phyloP scores from a whole-genome alignment of 1,140 invertebrate species.

The Drosophila virilis region DNA sequence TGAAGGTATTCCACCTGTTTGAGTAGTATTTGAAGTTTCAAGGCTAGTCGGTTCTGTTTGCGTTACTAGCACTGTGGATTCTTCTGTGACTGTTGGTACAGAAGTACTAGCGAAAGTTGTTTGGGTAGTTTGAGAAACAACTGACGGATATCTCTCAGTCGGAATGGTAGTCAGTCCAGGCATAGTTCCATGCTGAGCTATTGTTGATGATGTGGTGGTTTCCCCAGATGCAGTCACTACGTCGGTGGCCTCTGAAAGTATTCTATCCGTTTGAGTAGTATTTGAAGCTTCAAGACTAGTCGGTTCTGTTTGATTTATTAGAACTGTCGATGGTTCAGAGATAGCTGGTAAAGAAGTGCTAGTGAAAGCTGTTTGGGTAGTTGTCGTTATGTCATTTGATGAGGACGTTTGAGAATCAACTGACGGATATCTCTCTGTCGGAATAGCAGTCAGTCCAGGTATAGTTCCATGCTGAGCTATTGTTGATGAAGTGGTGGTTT shows the following conservation, averaged over 20 bases:
- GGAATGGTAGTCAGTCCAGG: no score
- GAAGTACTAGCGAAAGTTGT: neutral
- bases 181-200: no score
- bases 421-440: no score
- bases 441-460: no score
- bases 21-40: neutral
- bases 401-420: no score
- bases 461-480: no score
- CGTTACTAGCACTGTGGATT: neutral
- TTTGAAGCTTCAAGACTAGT: neutral
- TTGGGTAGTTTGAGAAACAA: neutral
- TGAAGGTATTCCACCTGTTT: neutral
- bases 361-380: neutral
- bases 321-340: neutral
- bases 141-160: no score
- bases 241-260: neutral
- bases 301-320: neutral
- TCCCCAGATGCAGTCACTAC: no score
- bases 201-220: neutral
- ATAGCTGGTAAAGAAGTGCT: neutral
- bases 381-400: no score
- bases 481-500: no score
- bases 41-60: neutral
- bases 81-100: neutral
- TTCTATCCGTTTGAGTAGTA: neutral